Evolutionary conservation across 2,113 vertebrate genomes (phyloP).

Genomic region (Myiagra hebetior): DNA sequence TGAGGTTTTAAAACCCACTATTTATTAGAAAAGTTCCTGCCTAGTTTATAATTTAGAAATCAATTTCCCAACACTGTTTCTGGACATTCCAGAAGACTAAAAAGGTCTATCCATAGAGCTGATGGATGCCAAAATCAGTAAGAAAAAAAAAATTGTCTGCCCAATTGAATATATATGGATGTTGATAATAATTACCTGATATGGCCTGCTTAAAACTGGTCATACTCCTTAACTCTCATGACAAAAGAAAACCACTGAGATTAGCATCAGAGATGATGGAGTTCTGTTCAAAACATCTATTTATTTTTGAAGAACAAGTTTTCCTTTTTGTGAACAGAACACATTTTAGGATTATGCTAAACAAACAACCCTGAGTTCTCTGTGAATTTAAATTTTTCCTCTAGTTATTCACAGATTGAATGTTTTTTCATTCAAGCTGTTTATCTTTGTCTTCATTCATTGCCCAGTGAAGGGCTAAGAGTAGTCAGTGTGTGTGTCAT

Average conservation of each 20-base stretch:
- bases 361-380: not conserved
- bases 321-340: not conserved
- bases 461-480: not conserved
- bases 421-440: not conserved
- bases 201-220: not conserved
- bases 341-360: not conserved
- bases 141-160: not conserved
- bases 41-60: constrained; percentile 24
- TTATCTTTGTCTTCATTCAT: not conserved
- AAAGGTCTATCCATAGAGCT: not conserved
- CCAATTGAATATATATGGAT: not conserved
- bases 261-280: not conserved
- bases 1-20: not conserved
- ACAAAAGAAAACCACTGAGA: constrained; percentile 4
- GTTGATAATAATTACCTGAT: constrained; percentile 16
- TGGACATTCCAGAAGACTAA: constrained; percentile 3
- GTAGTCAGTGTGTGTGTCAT: not conserved
- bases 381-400: not conserved
- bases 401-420: not conserved
- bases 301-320: constrained; percentile 1
- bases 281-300: not conserved
- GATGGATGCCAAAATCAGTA: not conserved
- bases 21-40: not conserved
- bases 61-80: not conserved
- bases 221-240: not conserved